Conservation (phyloP, 2,888 invertebrate species). For the Tricholauxania praeusta region DNA sequence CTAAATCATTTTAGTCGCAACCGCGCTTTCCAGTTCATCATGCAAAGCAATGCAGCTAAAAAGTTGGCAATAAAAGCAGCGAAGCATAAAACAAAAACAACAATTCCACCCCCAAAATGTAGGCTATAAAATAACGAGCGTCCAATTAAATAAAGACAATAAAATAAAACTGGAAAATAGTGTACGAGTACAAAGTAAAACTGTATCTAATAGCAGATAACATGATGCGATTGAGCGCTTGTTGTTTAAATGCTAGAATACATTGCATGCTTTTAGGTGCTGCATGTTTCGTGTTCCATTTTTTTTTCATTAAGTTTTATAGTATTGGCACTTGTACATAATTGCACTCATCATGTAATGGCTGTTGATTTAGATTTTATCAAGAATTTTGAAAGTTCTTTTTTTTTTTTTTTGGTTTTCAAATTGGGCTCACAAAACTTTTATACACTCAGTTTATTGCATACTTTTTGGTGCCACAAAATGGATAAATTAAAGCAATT, state of each 20-base stretch:
- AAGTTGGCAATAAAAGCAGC: conserved; percentile 28
- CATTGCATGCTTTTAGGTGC: conserved; percentile 60
- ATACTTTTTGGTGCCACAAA: no score
- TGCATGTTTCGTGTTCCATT: no score
- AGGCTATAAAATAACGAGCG: conserved; percentile 20
- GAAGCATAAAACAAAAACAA: conserved; percentile 14
- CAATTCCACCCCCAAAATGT: conserved; percentile 23
- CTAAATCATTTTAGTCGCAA: conserved; percentile 51
- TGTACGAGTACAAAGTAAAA: background rate
- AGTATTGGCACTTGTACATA: no score
- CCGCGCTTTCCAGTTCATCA: conserved; percentile 24
- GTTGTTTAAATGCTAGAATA: conserved; percentile 46
- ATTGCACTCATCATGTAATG: no score
- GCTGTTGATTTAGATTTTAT: no score
- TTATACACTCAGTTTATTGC: no score
- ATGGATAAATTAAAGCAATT: no score
- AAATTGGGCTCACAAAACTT: no score
- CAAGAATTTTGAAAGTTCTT: no score
- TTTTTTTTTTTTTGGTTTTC: no score
- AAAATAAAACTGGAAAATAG: conserved; percentile 3
- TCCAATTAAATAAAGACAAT: conserved; percentile 13
- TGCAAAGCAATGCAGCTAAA: conserved; percentile 38
- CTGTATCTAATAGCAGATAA: background rate
- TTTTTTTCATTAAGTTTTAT: no score
- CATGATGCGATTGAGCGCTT: background rate